Base-by-base conservation (phyloP, 2,113 vertebrate genomes). In the Gymnocephalus cernua region DNA sequence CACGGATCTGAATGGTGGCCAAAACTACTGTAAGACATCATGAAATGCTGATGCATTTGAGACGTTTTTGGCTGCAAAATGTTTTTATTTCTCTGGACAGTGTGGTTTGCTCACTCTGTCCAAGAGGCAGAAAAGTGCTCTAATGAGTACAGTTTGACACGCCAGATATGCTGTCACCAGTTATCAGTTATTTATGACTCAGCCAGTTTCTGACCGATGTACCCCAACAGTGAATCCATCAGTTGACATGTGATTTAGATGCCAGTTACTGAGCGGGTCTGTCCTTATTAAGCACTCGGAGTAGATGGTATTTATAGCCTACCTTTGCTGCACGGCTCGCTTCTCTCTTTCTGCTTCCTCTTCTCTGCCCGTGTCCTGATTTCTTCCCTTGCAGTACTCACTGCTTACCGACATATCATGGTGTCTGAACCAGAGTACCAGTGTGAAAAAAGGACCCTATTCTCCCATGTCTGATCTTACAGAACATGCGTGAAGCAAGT, bases 311-410 rank as follows among this genome's bases (percentile, higher is more conserved):
- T 80, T 80, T 66, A 54, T 66, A 71, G 11, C 48, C n/a, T 12
- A 19, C 59, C 6, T 67, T 74, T 25, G 53, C 50, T 76, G 47
- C 65, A 64, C 4, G 8, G 8, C 44, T 27, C 23, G 67, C n/a
- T 53, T 63, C 73, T 79, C 53, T 56, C 7, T 50, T 76, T 69
- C 32, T 51, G 62, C 77, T 87, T 78, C 64, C 67, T 80, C 45
- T 65, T 70, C 14, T 45, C 21, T 66, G 32, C 13, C 59, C n/a
- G 11, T 38, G 6, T 50, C 47, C 8, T 62, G n/a, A 13, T 57
- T 21, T 80, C 9, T n/a, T 32, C 23, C n/a, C 13, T 19, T n/a
- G 16, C 13, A 64, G 16, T 13, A 6, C 45, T 73, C 7, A n/a
- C 41, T 63, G 38, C 50, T 56, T n/a, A 32, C 1, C 23, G 21